Percentiles rank a stretch among this genome's conserved stretches.
Conservation (phyloP, 2,113 vertebrate genomes). For the Aspidoscelis tigris region DNA sequence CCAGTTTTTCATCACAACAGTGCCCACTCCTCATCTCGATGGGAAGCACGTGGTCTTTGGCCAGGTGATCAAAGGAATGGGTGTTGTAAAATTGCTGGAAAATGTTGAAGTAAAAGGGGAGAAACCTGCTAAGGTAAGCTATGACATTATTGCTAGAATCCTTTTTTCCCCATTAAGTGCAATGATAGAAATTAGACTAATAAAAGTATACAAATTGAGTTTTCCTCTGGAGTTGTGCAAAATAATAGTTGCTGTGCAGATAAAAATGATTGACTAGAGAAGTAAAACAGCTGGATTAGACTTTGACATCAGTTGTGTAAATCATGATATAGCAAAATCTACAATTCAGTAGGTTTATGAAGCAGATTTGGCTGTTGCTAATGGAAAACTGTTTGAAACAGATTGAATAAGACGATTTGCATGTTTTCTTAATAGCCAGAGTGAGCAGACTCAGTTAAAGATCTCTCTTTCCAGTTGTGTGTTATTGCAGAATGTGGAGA, state of each 20-base stretch:
- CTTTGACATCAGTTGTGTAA: not conserved
- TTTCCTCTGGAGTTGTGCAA: not conserved
- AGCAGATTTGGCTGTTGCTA: not conserved
- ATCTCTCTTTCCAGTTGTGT: slow-evolving; percentile 79
- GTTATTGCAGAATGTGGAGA: slow-evolving; percentile 90
- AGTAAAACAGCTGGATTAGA: not conserved
- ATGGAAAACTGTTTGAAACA: slow-evolving; percentile 1
- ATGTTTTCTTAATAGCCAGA: slow-evolving; percentile 20
- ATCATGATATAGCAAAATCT: not conserved
- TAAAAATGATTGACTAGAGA: not conserved
- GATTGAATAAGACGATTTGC: not conserved
- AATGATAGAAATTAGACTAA: too few relatives aligned
- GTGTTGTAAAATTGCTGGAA: slow-evolving; percentile 89
- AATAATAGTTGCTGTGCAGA: not conserved
- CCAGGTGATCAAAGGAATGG: slow-evolving; percentile 91
- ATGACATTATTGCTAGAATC: not conserved
- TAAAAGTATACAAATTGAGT: not conserved
- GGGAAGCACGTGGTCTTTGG: slow-evolving; percentile 95
- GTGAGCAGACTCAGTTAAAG: not conserved
- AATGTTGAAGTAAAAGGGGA: slow-evolving; percentile 86
- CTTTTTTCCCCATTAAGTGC: not conserved
- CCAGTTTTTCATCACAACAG: slow-evolving; percentile 96
- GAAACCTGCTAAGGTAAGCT: slow-evolving; percentile 83
- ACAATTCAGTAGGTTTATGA: not conserved
- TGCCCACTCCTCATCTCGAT: slow-evolving; percentile 91